These are phyloP conservation scores for Pseudonaja textilis DNA, from an alignment of 2,113 vertebrate genomes.

Conservation along the genomic window DNA sequence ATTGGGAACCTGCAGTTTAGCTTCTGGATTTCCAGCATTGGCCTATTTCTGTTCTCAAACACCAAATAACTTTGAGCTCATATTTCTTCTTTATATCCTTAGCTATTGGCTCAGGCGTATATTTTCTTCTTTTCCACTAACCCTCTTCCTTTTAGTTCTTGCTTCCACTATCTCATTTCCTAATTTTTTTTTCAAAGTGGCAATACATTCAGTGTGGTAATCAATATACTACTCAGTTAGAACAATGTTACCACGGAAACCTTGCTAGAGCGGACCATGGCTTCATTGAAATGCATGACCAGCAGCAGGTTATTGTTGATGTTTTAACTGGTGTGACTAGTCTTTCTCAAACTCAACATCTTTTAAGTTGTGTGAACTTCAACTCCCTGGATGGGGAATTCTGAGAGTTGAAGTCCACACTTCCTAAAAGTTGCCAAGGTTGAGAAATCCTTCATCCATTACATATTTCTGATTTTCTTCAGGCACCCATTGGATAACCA, in stretches of 20 bases:
- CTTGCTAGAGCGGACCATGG: constrained; percentile 46
- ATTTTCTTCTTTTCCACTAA: not conserved
- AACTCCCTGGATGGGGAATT: not conserved
- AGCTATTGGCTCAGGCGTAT: not conserved
- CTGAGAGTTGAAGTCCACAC: not conserved
- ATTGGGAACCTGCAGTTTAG: not conserved
- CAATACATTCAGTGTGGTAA: constrained; percentile 65
- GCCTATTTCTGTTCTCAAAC: not conserved
- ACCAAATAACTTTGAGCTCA: not conserved
- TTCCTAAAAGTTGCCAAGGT: not conserved
- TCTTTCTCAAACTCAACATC: not conserved
- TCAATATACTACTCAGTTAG: constrained; percentile 72
- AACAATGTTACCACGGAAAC: constrained; percentile 68
- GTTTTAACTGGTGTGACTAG: constrained; percentile 40
- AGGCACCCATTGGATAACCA: constrained; percentile 56
- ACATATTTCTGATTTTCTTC: constrained; percentile 54
- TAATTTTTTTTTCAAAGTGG: constrained; percentile 53
- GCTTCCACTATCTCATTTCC: constrained; percentile 49
- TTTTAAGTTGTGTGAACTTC: not conserved
- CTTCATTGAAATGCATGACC: constrained; percentile 58
- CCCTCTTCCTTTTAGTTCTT: not conserved
- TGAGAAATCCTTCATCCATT: constrained; percentile 41
- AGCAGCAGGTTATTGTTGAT: constrained; percentile 20
- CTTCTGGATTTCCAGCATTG: not conserved
- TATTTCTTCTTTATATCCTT: not conserved